These are phyloP conservation scores for Barbus barbus DNA, from an alignment of 2,113 vertebrate species.

Conservation along the genomic window DNA sequence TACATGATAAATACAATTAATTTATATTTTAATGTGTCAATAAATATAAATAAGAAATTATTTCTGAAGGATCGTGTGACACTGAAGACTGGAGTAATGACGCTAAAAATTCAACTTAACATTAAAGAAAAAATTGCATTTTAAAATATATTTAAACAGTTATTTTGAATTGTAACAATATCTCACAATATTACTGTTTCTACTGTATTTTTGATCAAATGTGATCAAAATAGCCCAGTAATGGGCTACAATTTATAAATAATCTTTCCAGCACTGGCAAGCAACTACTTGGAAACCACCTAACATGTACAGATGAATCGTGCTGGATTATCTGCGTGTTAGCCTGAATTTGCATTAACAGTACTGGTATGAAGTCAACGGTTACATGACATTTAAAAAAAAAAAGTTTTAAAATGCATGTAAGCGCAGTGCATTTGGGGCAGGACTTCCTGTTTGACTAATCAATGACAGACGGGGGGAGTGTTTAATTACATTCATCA, in stretches of 20 bases:
- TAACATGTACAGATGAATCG: too few relatives aligned
- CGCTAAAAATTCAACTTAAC: background rate
- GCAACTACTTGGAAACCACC: too few relatives aligned
- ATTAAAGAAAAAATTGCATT: background rate
- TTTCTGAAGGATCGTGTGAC: background rate
- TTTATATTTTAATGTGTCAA: background rate
- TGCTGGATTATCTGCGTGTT: too few relatives aligned
- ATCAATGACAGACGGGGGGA: constrained; percentile 9
- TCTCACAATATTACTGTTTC: background rate
- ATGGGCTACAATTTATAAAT: too few relatives aligned
- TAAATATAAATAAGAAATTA: background rate
- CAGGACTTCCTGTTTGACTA: background rate
- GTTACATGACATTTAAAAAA: background rate
- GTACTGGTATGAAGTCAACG: too few relatives aligned
- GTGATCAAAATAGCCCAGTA: too few relatives aligned
- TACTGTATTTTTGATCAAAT: background rate
- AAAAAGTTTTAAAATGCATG: background rate
- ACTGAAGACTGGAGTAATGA: too few relatives aligned
- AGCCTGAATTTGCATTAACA: too few relatives aligned
- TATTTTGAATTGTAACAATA: background rate
- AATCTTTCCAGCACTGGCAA: too few relatives aligned
- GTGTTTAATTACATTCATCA: constrained; percentile 13
- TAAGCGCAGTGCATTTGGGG: constrained; percentile 7
- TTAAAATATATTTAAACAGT: background rate
- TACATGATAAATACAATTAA: background rate